These are phyloP conservation scores for Microcebus murinus DNA, from an alignment of 2,113 vertebrate genomes.

Conservation along the genomic window DNA sequence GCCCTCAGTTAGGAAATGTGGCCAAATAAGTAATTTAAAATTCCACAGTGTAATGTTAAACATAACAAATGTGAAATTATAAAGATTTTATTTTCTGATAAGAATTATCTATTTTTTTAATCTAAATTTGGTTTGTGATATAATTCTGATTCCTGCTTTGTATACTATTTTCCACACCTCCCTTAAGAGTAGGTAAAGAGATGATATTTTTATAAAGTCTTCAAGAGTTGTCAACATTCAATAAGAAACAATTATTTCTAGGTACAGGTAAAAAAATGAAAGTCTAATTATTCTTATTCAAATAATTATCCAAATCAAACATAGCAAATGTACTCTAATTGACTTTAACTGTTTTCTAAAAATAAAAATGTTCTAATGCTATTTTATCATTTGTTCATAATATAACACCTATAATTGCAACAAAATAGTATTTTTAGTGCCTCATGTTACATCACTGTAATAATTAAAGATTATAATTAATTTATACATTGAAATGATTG, in stretches of 20 bases:
- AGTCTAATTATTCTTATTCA: background rate
- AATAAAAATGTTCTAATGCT: background rate
- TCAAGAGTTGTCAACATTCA: background rate
- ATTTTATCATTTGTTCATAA: background rate
- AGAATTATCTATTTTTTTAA: background rate
- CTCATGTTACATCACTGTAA: background rate
- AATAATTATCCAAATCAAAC: background rate
- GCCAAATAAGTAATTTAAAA: background rate
- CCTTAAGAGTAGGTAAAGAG: background rate
- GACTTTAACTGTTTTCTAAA: background rate
- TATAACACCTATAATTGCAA: background rate
- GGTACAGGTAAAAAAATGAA: background rate
- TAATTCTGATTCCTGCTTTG: background rate
- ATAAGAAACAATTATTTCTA: background rate
- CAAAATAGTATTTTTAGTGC: background rate
- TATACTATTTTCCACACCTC: background rate
- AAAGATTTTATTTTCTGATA: background rate
- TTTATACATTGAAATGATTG: background rate
- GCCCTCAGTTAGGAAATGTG: background rate
- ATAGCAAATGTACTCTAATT: background rate
- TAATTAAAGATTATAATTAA: background rate
- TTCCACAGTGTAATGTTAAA: background rate
- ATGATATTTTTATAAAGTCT: background rate
- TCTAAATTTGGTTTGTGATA: background rate
- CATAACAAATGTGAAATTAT: background rate